Percentiles rank a stretch among this genome's conserved stretches.
These are phyloP conservation scores for Hemaris fuciformis DNA, from an alignment of 2,888 invertebrate species.

Conservation along the genomic window DNA sequence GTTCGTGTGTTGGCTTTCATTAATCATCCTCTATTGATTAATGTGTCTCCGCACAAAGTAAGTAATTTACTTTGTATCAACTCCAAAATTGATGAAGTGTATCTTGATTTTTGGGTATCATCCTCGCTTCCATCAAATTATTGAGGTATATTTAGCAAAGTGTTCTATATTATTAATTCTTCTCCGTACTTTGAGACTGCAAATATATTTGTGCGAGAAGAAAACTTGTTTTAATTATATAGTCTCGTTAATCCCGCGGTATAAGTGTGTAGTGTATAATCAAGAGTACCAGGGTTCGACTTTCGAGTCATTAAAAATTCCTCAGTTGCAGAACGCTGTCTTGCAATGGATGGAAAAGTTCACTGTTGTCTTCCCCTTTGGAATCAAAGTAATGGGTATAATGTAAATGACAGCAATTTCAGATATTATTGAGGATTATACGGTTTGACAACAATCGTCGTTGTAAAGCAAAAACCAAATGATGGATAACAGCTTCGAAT, in stretches of 20 bases:
- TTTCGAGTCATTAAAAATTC: no score
- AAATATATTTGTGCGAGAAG: no score
- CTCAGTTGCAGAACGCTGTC: no score
- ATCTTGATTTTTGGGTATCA: slow-evolving; percentile 46
- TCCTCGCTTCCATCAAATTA: neutral
- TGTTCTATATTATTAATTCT: neutral
- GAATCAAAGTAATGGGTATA: no score
- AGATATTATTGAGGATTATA: neutral
- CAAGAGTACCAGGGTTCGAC: no score
- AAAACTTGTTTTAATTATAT: no score
- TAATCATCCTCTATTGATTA: slow-evolving; percentile 80
- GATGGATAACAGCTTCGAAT: slow-evolving; percentile 14
- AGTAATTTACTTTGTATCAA: slow-evolving; percentile 62
- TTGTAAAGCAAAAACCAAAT: neutral
- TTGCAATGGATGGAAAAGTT: no score
- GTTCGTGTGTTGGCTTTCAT: slow-evolving; percentile 66
- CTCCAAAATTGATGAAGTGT: slow-evolving; percentile 53
- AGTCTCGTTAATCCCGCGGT: no score
- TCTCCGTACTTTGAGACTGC: no score
- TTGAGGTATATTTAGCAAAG: neutral
- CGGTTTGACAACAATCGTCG: neutral
- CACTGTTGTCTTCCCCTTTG: no score
- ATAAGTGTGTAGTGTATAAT: no score
- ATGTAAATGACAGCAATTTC: neutral
- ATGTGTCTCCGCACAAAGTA: slow-evolving; percentile 74